phyloP scores from a whole-genome alignment of 2,888 invertebrate genomes.

The Aelia acuminata region DNA sequence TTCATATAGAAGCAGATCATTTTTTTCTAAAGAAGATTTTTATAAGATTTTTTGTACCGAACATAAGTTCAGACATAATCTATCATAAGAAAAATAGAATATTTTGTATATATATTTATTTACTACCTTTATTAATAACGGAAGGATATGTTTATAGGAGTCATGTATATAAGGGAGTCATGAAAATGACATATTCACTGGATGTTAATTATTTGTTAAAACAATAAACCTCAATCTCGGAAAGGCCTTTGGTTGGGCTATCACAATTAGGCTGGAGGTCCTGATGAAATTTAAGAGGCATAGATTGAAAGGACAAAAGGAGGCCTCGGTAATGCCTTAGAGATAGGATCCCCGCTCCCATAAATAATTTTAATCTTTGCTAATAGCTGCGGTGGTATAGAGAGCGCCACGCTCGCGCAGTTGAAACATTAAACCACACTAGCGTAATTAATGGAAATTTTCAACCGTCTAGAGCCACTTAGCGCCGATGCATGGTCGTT shows the following conservation, averaged over 20 bases:
- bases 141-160: too few species aligned
- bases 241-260: neutral
- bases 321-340: neutral
- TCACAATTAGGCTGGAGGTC: neutral
- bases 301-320: neutral
- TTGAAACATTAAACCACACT: slow-evolving; percentile 51
- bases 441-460: slow-evolving; percentile 49
- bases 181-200: neutral
- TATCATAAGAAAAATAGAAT: too few species aligned
- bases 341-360: neutral
- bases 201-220: neutral
- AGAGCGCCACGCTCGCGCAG: neutral
- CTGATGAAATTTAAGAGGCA: neutral
- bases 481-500: slow-evolving; percentile 33
- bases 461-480: slow-evolving; percentile 40
- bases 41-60: too few species aligned
- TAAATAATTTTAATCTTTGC: slow-evolving; percentile 44
- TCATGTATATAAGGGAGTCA: neutral
- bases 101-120: neutral
- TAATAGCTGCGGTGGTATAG: slow-evolving; percentile 38
- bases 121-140: too few species aligned
- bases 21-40: too few species aligned
- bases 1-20: too few species aligned
- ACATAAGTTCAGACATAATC: too few species aligned
- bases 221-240: neutral